Base-by-base conservation (phyloP, 2,888 invertebrate species). In the Salpingus planirostris region DNA sequence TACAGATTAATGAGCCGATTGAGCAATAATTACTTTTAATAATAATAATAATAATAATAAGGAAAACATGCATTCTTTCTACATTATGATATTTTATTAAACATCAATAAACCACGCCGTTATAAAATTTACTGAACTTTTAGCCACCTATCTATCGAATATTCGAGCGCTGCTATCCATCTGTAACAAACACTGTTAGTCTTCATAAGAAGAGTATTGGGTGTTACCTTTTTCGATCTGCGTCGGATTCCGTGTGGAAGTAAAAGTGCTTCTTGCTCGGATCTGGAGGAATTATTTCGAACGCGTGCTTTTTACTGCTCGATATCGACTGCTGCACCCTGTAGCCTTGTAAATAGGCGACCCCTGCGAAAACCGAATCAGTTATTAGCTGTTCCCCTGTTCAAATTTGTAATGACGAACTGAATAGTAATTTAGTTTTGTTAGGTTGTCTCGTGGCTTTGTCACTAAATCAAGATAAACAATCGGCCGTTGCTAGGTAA, bases 311-410 rank as follows among this genome's bases (percentile, higher is more conserved):
- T 65, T 88, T 87, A 28, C 86, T 86, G n/a, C 86, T 83, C 3
- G 83, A 75, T 15, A 81, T 78, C 43, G 83, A 78, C 24, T 80
- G 83, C 65, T 91, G 90, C 44, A 93, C 87, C 57, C 81, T 78
- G 67, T 92, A 95, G 29, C 95, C 95, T 63, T 95, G 95, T 24
- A 96, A 75, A 63, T 91, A 91, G 26, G 88, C 87, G 68, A 93
- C 88, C 36, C 90, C 90, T 90, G 50, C 3, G 59, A 42, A 4
- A 26, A 13, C 10, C n/a, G n/a, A n/a, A n/a, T n/a, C n/a, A n/a
- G n/a, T n/a, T n/a, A n/a, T n/a, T n/a, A n/a, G n/a, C n/a, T n/a
- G n/a, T n/a, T n/a, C n/a, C n/a, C n/a, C n/a, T n/a, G n/a, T n/a
- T n/a, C n/a, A n/a, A n/a, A n/a, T n/a, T n/a, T n/a, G n/a, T n/a